Conservation (phyloP, 2,888 invertebrate species). For the Amphimallon solstitiale region DNA sequence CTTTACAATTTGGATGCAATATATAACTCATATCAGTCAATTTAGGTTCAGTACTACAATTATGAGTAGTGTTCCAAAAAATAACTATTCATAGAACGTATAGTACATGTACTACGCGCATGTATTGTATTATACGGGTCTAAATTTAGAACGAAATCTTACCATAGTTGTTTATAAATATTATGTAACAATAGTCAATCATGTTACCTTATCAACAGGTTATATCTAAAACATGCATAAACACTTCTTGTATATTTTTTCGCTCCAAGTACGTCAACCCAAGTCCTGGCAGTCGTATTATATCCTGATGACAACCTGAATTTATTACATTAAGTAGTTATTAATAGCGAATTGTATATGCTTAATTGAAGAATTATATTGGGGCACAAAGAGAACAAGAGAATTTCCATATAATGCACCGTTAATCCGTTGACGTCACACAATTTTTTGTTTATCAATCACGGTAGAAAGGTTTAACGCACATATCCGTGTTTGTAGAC, state of each 20-base stretch:
- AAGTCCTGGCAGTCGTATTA: not conserved
- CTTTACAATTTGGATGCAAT: too few species aligned
- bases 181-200: conserved; percentile 5
- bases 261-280: conserved; percentile 16
- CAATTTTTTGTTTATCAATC: conserved; percentile 18
- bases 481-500: conserved; percentile 25
- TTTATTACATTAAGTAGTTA: conserved; percentile 4
- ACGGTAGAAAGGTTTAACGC: conserved; percentile 26
- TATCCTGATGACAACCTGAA: conserved; percentile 19
- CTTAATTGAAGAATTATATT: conserved; percentile 13
- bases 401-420: conserved; percentile 30
- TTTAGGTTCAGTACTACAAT: not conserved
- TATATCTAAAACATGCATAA: conserved; percentile 16
- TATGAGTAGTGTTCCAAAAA: not conserved
- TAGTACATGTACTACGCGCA: not conserved
- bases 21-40: not conserved
- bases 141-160: conserved; percentile 17
- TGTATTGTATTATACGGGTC: not conserved
- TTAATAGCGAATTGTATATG: not conserved
- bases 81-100: too few species aligned
- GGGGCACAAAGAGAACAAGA: not conserved
- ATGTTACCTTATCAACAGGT: conserved; percentile 9
- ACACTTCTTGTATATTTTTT: conserved; percentile 4
- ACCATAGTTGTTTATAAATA: not conserved
- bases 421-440: conserved; percentile 30